Percentiles rank a stretch among this genome's conserved stretches.
These are phyloP conservation scores for Bucorvus abyssinicus DNA, from an alignment of 2,797 vertebrate genomes.

Conservation along the genomic window DNA sequence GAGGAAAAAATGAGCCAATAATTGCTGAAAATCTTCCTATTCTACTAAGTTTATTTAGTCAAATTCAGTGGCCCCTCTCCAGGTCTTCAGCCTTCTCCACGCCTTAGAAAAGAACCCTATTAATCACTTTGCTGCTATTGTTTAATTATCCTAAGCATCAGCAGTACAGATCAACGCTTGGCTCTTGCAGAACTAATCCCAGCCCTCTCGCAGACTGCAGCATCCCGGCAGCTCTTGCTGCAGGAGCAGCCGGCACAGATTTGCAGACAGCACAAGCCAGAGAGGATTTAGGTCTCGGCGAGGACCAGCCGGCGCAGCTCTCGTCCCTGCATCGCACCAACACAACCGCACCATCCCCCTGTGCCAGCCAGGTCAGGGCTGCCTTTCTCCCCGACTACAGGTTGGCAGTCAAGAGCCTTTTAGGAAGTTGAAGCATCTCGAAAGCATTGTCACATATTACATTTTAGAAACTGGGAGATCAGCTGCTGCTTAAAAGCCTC, in stretches of 20 bases:
- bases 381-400: background rate
- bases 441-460: background rate
- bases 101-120: background rate
- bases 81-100: background rate
- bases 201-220: background rate
- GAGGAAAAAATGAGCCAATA: slow-evolving; percentile 23
- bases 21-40: slow-evolving; percentile 42
- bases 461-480: background rate
- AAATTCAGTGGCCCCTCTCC: slow-evolving; percentile 14
- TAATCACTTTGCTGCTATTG: background rate
- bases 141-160: slow-evolving; percentile 40
- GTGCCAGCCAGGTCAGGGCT: background rate
- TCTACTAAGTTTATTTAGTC: slow-evolving; percentile 18
- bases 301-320: accelerated
- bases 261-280: background rate
- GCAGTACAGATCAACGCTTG: background rate
- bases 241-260: background rate
- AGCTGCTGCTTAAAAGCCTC: background rate
- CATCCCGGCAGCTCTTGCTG: background rate
- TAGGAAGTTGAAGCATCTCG: background rate
- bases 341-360: accelerated
- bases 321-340: accelerated
- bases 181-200: background rate
- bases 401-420: background rate
- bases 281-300: background rate